phyloP scores from a whole-genome alignment of 2,113 vertebrate genomes.

The Macquaria ambigua region DNA sequence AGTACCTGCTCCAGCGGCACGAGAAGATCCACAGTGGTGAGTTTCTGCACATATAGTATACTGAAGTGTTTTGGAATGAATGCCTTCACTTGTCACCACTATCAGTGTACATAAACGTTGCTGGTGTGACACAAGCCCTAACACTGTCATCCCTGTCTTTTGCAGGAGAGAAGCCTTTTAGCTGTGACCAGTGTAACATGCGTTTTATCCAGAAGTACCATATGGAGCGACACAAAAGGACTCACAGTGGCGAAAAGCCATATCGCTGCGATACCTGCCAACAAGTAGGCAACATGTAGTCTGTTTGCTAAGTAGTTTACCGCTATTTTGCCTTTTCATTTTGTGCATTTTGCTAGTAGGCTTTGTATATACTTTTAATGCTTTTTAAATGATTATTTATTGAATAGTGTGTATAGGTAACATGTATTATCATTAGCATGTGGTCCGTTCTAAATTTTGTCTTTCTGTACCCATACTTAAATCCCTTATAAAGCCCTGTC shows the following conservation, averaged over 20 bases:
- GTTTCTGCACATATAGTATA: conserved; percentile 30
- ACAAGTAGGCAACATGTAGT: conserved; percentile 82
- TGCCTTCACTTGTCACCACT: neutral
- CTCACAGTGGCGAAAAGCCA: conserved; percentile 99
- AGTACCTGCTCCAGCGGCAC: conserved; percentile 96
- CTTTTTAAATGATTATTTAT: neutral
- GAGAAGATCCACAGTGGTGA: conserved; percentile 97
- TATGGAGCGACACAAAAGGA: conserved; percentile 99
- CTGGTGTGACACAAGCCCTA: neutral
- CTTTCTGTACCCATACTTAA: neutral
- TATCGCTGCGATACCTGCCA: conserved; percentile 99
- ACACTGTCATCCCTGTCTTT: conserved; percentile 9
- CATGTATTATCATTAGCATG: neutral
- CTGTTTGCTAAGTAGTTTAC: neutral
- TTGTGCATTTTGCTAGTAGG: neutral
- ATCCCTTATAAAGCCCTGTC: neutral
- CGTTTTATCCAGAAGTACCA: conserved; percentile 99
- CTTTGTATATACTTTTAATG: neutral
- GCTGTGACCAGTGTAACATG: conserved; percentile 99
- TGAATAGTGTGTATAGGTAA: neutral
- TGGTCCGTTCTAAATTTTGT: neutral
- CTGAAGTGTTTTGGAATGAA: neutral
- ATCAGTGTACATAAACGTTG: neutral
- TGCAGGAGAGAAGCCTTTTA: conserved; percentile 97
- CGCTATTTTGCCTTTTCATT: neutral